Evolutionary conservation across 2,797 vertebrate species (phyloP), one percentile per base, ranked within the genome.

Genomic region (Pangasius sanitwongsei): DNA sequence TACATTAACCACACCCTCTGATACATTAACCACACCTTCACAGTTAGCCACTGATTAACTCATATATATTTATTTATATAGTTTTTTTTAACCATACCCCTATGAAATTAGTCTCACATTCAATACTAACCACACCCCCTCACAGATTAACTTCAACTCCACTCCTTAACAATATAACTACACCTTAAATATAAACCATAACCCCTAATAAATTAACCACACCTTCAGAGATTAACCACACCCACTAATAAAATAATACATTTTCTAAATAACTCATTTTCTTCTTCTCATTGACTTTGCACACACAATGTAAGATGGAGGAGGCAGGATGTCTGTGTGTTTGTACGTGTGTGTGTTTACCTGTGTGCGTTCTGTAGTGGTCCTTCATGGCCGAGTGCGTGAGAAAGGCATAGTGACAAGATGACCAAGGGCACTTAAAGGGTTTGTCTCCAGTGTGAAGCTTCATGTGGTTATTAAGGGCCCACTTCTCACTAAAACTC

Each of bases 381-480:
- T 99, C 98, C 93, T 98, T 99, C 98, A 99, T 99, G 88, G 98
- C 98, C 0, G 98, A 99, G 91, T 98, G 96, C 0, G 98, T 99
- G 94, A 99, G 97, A 95, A 99, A 99, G 90, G 98, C 97, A 37
- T 99, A 99, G 95, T 99, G 98, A 93, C 98, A 99, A 23, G 98
- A 97, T 1, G 97, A 97, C 98, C 98, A 99, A 91, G 94, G 94
- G 81, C 98, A 99, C 94, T 99, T 99, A 92, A 97, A 99, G 0
- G 98, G 98, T 94, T 99, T 99, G 93, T 99, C 97, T 91, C 98
- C 98, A 0, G 97, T 99, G 96, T 99, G 98, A 88, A 99, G 97
- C 92, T 99, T 99, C 98, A 98, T 98, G 94, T 99, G 98, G 96
- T 99, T 99, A 96, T 98, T 99, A 91, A 99, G 96, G 20, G 98